Percentiles rank a stretch among this genome's conserved stretches.
Evolutionary conservation across 2,113 vertebrate genomes (phyloP).

Genomic region (Mohoua ochrocephala): DNA sequence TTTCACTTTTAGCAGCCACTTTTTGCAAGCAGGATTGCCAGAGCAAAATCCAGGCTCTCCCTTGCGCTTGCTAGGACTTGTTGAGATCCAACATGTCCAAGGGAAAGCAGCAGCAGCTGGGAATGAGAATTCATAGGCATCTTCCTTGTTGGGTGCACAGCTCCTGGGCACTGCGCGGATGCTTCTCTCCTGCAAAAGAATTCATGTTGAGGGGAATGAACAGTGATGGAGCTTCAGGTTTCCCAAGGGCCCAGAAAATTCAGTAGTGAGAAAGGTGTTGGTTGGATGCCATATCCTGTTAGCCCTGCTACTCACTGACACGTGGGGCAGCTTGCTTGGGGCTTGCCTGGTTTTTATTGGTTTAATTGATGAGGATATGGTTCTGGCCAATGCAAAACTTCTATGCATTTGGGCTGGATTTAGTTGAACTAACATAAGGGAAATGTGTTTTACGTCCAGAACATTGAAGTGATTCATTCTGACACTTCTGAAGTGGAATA

Average conservation of each 20-base stretch:
- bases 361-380: not conserved
- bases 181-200: not conserved
- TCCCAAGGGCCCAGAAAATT: not conserved
- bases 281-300: not conserved
- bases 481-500: not conserved
- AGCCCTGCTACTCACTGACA: not conserved
- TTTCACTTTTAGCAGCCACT: not conserved
- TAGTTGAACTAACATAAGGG: not conserved
- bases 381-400: not conserved
- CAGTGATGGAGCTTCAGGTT: not conserved
- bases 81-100: not conserved
- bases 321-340: not conserved
- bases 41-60: not conserved
- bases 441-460: not conserved
- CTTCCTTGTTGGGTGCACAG: not conserved
- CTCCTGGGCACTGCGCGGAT: not conserved
- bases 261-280: not conserved
- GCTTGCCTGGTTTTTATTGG: not conserved
- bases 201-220: not conserved
- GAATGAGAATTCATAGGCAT: constrained; percentile 4
- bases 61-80: not conserved
- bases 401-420: not conserved
- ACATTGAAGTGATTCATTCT: not conserved
- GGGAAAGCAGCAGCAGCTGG: constrained; percentile 27
- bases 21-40: not conserved